Conservation (phyloP, 2,888 invertebrate genomes). For the Lepidocyrtoides sp. region DNA sequence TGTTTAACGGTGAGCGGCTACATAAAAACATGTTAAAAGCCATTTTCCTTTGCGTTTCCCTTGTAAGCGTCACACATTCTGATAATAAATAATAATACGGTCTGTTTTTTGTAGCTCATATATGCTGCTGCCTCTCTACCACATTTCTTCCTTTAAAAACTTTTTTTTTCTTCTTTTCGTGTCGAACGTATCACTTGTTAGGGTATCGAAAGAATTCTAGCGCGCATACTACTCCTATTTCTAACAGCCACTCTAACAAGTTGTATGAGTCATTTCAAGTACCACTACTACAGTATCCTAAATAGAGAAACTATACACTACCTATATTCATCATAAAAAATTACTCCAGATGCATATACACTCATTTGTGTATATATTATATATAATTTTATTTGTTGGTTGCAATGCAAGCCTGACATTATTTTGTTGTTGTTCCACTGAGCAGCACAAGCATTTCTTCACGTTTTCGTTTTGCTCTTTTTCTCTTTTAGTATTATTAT, state of each 20-base stretch:
- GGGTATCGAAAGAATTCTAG: not conserved
- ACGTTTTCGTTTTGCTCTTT: constrained; percentile 43
- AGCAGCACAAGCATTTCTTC: constrained; percentile 35
- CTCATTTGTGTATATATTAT: no score
- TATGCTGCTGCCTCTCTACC: constrained; percentile 4
- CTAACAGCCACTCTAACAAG: constrained; percentile 8
- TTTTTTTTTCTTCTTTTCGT: constrained; percentile 24
- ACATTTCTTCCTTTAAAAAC: no score
- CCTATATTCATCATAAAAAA: not conserved
- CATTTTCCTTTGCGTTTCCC: constrained; percentile 44
- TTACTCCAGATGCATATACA: not conserved
- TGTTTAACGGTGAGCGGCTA: constrained; percentile 12
- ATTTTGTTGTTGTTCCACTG: constrained; percentile 47
- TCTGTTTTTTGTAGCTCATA: constrained; percentile 32
- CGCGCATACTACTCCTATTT: not conserved
- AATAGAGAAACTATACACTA: not conserved
- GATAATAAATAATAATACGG: constrained; percentile 64
- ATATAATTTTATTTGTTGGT: not conserved
- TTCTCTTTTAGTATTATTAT: constrained; percentile 64
- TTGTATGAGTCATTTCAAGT: constrained; percentile 51
- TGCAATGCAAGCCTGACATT: constrained; percentile 19
- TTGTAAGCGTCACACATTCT: constrained; percentile 62
- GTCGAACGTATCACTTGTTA: constrained; percentile 59
- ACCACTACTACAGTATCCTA: constrained; percentile 18
- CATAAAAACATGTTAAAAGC: constrained; percentile 53